Evolutionary conservation across 2,113 vertebrate species (phyloP), one percentile per base, ranked within the genome.

Genomic region (Gila orcuttii): DNA sequence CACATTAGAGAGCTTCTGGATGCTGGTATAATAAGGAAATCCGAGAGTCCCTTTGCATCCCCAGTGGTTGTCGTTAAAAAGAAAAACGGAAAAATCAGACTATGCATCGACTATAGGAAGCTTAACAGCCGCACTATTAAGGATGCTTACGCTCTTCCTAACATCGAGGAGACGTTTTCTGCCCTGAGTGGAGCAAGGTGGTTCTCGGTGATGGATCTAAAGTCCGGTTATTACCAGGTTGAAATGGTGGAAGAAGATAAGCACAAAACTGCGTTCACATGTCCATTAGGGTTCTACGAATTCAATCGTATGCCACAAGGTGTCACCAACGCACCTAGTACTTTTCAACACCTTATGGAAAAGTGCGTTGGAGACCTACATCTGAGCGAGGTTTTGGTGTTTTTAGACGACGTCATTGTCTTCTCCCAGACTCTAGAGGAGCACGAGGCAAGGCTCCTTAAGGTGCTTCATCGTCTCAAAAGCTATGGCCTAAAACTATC

Each of bases 151-250:
- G 42, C 42, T 45, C 42, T 45, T 45, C 42, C 42, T 45, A 45
- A 45, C 42, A 45, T 45, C 9, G 25, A 25, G 11, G n/a, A 59
- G 57, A 59, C 57, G 6, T 59, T 59, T 59, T 59, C 57, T 59
- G 57, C 57, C 7, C 57, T 59, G 57, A 59, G 31, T 73, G 69
- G 69, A 36, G 69, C 69, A 31, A 82, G 28, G 39, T 83, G 42
- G 39, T 76, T 73, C 69, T 73, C 76, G 19, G 33, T 33, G 25
- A 85, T 85, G 85, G 85, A 86, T 64, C 66, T 86, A 13, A 86
- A 68, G 60, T 86, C 78, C 55, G 78, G 85, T 7, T 86, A 71
- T 55, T 86, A 86, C 33, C 85, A 86, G 85, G 79, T 86, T 11
- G 66, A 86, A 57, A 71, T 86, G 66, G 64, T 62, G 17, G 78